Evolutionary conservation across 2,888 invertebrate species (phyloP).

Genomic region (Cinara cedri): DNA sequence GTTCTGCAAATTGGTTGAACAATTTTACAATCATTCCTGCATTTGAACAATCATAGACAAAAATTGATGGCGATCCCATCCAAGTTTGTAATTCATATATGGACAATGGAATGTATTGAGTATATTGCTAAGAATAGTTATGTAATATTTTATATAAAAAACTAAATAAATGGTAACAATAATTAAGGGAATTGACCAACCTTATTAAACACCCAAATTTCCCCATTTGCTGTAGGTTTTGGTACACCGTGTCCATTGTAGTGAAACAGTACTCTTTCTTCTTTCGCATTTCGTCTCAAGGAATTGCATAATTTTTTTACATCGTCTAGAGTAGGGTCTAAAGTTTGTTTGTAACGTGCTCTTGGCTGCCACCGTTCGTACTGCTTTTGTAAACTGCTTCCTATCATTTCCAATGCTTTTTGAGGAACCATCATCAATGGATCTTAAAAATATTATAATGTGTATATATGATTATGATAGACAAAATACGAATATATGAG

Average conservation of each 20-base stretch:
- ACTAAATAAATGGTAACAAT: constrained; percentile 27
- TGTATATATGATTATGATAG: not conserved
- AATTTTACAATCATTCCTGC: constrained; percentile 95
- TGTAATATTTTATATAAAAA: not conserved
- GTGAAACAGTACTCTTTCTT: constrained; percentile 97
- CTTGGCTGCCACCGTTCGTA: constrained; percentile 99
- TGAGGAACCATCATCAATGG: constrained; percentile 86
- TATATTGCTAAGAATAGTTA: constrained; percentile 76
- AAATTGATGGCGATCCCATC: constrained; percentile 99
- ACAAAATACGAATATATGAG: not conserved
- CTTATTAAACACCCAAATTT: constrained; percentile 99
- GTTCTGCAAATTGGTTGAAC: constrained; percentile 86
- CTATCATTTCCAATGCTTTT: constrained; percentile 92
- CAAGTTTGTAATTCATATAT: constrained; percentile 98
- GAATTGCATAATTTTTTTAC: constrained; percentile 96
- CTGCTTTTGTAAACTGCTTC: constrained; percentile 88
- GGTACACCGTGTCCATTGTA: constrained; percentile 99
- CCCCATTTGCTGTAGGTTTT: constrained; percentile 95
- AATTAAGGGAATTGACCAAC: constrained; percentile 65
- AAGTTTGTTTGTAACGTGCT: constrained; percentile 93
- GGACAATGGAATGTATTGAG: constrained; percentile 98
- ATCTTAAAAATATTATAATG: constrained; percentile 67
- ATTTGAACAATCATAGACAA: constrained; percentile 98
- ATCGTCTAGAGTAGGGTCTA: constrained; percentile 97
- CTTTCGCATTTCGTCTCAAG: constrained; percentile 93